phyloP scores from a whole-genome alignment of 2,113 vertebrate genomes.

The Strix aluco region DNA sequence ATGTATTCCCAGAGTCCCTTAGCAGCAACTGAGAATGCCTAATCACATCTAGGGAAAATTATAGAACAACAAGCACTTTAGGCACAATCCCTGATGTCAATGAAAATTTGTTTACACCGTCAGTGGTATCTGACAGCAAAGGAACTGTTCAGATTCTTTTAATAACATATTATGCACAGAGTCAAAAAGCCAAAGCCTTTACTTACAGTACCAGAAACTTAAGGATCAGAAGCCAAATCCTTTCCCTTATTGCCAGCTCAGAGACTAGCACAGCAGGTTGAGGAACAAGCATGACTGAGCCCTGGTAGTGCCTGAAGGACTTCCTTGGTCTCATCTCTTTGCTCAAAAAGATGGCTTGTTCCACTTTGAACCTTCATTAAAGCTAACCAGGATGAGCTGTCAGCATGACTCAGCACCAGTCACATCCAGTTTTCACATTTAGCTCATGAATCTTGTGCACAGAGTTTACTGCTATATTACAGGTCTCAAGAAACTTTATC shows the following conservation, averaged over 20 bases:
- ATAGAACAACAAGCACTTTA: background rate
- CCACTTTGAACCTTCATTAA: background rate
- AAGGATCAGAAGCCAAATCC: background rate
- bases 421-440: background rate
- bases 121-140: background rate
- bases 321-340: fast-evolving
- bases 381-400: background rate
- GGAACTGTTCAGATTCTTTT: background rate
- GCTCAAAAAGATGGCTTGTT: background rate
- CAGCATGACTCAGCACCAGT: background rate
- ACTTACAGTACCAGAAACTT: background rate
- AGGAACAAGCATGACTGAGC: background rate
- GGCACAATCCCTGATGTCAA: background rate
- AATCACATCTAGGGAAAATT: background rate
- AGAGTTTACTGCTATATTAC: background rate
- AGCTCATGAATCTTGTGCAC: background rate
- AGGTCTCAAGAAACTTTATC: background rate
- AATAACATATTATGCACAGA: background rate
- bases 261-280: background rate
- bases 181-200: background rate
- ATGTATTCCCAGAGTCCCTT: background rate
- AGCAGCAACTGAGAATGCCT: background rate
- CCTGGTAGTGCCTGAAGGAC: background rate
- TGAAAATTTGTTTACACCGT: background rate
- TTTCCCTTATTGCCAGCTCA: background rate